phyloP scores from a whole-genome alignment of 2,888 invertebrate species.

The Rhingia campestris region DNA sequence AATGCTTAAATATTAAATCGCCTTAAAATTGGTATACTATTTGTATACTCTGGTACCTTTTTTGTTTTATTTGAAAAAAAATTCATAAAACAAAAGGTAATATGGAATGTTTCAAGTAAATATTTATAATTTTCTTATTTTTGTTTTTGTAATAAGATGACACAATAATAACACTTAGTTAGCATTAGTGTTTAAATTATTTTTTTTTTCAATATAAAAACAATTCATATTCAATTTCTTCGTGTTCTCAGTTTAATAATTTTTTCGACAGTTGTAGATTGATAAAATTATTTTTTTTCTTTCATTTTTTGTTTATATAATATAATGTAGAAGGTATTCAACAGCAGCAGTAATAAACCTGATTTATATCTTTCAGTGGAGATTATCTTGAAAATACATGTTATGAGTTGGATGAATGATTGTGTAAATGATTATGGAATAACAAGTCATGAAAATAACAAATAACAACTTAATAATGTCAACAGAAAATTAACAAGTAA shows the following conservation, averaged over 20 bases:
- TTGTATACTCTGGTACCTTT: slow-evolving; percentile 9
- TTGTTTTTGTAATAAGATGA: slow-evolving; percentile 52
- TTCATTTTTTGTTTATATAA: too few species aligned
- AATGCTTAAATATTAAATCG: slow-evolving; percentile 70
- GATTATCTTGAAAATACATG: slow-evolving; percentile 5
- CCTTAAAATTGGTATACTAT: slow-evolving; percentile 42
- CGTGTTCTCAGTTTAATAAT: slow-evolving; percentile 71
- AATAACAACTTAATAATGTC: slow-evolving; percentile 60
- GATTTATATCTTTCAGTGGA: not conserved
- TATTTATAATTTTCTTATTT: not conserved
- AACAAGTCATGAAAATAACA: slow-evolving; percentile 66
- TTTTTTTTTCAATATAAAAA: slow-evolving; percentile 18
- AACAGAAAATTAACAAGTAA: slow-evolving; percentile 55
- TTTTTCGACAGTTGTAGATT: slow-evolving; percentile 55
- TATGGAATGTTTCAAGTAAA: slow-evolving; percentile 56
- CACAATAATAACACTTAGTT: slow-evolving; percentile 57
- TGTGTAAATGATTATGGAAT: slow-evolving; percentile 26
- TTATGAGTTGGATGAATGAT: slow-evolving; percentile 29
- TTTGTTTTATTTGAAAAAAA: not conserved
- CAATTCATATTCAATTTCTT: slow-evolving; percentile 60
- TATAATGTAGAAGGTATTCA: slow-evolving; percentile 21
- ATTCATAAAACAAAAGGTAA: not conserved
- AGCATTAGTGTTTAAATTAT: slow-evolving; percentile 18
- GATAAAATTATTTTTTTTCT: not conserved
- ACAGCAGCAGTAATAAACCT: slow-evolving; percentile 24